Base-by-base conservation (phyloP, 2,797 vertebrate genomes). In the Tragelaphus oryx region DNA sequence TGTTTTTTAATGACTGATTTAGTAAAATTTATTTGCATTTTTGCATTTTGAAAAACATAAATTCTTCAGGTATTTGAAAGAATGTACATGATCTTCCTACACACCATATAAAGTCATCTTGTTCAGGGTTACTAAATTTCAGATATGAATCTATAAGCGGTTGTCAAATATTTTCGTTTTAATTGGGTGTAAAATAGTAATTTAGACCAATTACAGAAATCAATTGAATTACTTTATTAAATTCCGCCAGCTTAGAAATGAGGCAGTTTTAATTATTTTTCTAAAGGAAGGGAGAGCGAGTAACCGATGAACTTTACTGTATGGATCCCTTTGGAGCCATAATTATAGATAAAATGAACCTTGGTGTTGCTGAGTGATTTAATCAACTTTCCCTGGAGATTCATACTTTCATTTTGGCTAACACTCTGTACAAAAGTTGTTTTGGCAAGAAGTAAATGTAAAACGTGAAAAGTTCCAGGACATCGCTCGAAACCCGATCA, bases 191-290 rank as follows among this genome's bases (percentile, higher is more conserved):
- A 62, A 83, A 76, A 85, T 59, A 91, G 80, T 94, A 92, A 93
- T 89, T 94, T 88, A 87, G 48, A 80, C 4, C n/a, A 87, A 68
- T 90, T 55, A 91, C 44, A 33, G 62, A 24, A 76, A 30, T 68
- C n/a, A 74, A 24, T 71, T 76, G 14, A 37, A 93, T 75, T 87
- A 44, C 37, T 90, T 96, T 88, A 89, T 95, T 96, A 93, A 92
- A 90, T 94, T 85, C 17, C 80, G 5, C 78, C 33, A 30, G 52
- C 37, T 93, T 91, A 91, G 68, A 94, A 94, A 93, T 84, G 82
- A 83, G 52, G 46, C n/a, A 37, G 50, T 93, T 94, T 37, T 41
- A 89, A 90, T 92, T 91, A 86, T 75, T 95, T 74, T 91, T 93
- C 86, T 75, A 57, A 71, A 75, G 79, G 41, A 80, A 82, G 7